These are phyloP conservation scores for Triops longicaudatus DNA, from an alignment of 1,140 invertebrate genomes.

Conservation along the genomic window DNA sequence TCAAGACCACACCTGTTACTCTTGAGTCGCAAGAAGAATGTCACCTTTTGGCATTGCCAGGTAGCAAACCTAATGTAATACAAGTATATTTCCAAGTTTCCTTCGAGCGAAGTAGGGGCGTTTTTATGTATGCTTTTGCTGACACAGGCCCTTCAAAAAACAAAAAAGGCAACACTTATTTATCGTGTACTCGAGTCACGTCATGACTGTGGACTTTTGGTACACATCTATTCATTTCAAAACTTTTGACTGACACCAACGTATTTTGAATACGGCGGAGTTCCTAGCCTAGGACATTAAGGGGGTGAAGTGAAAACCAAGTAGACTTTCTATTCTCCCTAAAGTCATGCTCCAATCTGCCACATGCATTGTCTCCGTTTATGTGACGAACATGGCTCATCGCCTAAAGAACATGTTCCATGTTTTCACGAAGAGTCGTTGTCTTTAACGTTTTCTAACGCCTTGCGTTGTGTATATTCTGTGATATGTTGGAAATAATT, in stretches of 20 bases:
- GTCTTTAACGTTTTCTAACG: too few species aligned
- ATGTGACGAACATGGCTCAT: too few species aligned
- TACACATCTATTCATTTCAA: neutral
- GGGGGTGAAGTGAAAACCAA: neutral
- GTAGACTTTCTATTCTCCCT: neutral
- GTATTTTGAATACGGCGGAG: neutral
- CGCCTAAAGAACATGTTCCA: too few species aligned
- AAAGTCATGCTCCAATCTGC: neutral
- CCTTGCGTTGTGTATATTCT: too few species aligned
- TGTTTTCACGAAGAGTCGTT: too few species aligned
- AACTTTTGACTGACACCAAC: neutral
- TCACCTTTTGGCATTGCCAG: conserved; percentile 2
- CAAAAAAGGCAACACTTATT: neutral
- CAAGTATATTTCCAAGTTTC: neutral
- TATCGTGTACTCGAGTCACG: neutral
- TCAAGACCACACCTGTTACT: conserved; percentile 1
- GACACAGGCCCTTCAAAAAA: neutral
- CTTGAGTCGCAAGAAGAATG: neutral
- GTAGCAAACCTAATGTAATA: neutral
- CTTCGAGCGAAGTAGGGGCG: neutral
- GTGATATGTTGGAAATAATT: too few species aligned
- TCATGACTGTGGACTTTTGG: neutral
- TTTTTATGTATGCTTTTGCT: neutral
- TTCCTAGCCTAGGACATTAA: neutral
- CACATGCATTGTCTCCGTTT: neutral